Evolutionary conservation across 2,888 invertebrate genomes (phyloP).

Genomic region (Sarcophaga carnaria): DNA sequence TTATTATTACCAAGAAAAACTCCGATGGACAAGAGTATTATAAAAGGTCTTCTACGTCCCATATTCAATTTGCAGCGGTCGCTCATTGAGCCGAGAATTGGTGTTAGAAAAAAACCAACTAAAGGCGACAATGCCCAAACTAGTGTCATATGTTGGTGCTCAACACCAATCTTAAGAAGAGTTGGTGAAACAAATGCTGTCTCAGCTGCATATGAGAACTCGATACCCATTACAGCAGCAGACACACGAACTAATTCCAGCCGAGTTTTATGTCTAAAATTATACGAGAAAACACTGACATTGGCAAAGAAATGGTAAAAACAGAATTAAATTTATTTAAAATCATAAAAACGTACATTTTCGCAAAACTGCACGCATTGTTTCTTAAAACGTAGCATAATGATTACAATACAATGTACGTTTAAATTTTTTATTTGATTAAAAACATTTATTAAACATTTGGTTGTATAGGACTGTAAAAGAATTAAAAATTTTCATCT

Average conservation of each 20-base stretch:
- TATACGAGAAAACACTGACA: constrained; percentile 23
- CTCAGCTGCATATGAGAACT: constrained; percentile 98
- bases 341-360: too few relatives aligned
- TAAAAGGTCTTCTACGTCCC: constrained; percentile 95
- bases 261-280: constrained; percentile 88
- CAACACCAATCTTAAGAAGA: constrained; percentile 94
- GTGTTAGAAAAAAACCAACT: constrained; percentile 96
- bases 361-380: too few relatives aligned
- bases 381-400: too few relatives aligned
- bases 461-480: too few relatives aligned
- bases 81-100: constrained; percentile 94
- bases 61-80: constrained; percentile 91
- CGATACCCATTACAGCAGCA: constrained; percentile 98
- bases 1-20: constrained; percentile 89
- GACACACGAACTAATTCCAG: constrained; percentile 93
- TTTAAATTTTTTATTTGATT: too few relatives aligned
- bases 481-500: too few relatives aligned
- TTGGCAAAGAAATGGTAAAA: constrained; percentile 3
- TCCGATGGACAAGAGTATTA: constrained; percentile 93
- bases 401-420: too few relatives aligned
- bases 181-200: constrained; percentile 98
- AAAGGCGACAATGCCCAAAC: constrained; percentile 97
- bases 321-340: neutral
- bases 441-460: too few relatives aligned
- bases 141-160: constrained; percentile 96